Base-by-base conservation (phyloP, 2,888 invertebrate species). In the Andrena trimmerana region DNA sequence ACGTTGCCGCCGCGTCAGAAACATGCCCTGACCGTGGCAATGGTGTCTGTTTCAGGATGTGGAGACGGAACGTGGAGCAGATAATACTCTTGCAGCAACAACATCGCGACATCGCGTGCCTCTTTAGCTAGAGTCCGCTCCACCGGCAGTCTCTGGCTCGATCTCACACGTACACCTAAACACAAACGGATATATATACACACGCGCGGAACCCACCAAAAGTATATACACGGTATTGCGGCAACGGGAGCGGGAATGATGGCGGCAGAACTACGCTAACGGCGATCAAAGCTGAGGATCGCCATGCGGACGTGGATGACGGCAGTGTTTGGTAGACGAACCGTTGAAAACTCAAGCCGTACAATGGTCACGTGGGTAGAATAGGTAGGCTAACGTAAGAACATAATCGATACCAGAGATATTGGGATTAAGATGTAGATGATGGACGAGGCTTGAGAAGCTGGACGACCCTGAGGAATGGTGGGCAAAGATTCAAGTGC, bases 51-150 rank as follows among this genome's bases (percentile, higher is more conserved):
- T 92, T 84, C 90, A 93, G 92, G 92, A 91, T 90, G 85, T 90
- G 90, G 90, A 92, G 90, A 90, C 91, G 90, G 87, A 91, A 92
- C 90, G 92, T 92, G 92, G 91, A 91, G 92, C 92, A 91, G 92
- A 92, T 87, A 87, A 91, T 91, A 90, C 86, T 90, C 84, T 91
- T 91, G 90, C 90, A 85, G 87, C 91, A 90, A 79, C 92, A 91
- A 89, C 91, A 88, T 89, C 90, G 89, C 90, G 89, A 91, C 88
- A 90, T 92, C 89, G 91, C 90, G 89, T 91, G 90, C 90, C 90
- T 90, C 89, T 91, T 91, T 91, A 91, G 90, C 90, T 91, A 92
- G 90, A 92, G 91, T 54, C 67, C 70, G 57, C 13, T 59, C 86
- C 76, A 86, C 83, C 89, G 83, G 75, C 82, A 78, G 86, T 88